These are phyloP conservation scores for Lethenteron camtschaticum DNA, from an alignment of 2,113 vertebrate genomes.

Conservation along the genomic window DNA sequence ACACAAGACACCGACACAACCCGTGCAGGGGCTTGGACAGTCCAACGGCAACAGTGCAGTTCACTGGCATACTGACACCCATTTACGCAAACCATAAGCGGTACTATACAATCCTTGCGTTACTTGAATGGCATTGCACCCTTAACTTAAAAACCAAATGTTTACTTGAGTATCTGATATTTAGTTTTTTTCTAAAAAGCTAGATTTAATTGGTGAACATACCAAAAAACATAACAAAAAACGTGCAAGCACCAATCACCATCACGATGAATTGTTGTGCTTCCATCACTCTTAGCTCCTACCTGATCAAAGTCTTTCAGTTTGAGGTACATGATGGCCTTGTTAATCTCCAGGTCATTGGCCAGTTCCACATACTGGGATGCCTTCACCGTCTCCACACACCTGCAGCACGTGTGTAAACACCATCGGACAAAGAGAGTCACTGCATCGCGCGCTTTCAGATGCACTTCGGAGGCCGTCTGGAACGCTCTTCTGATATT, in stretches of 20 bases:
- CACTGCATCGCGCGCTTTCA: too few species aligned
- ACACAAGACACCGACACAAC: slow-evolving; percentile 9
- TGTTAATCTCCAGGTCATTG: slow-evolving; percentile 90
- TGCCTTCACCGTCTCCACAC: slow-evolving; percentile 71
- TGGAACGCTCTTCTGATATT: too few species aligned
- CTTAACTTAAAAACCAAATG: too few species aligned
- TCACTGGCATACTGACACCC: slow-evolving; percentile 3
- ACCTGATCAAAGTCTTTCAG: slow-evolving; percentile 86
- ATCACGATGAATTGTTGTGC: not conserved
- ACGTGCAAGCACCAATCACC: not conserved
- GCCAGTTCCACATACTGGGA: slow-evolving; percentile 81
- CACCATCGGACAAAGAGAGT: too few species aligned
- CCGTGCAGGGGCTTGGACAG: too few species aligned
- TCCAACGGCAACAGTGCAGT: too few species aligned
- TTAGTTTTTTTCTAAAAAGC: not conserved
- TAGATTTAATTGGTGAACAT: not conserved
- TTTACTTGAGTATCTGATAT: too few species aligned
- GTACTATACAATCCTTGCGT: not conserved
- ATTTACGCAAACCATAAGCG: not conserved
- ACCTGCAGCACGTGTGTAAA: slow-evolving; percentile 28
- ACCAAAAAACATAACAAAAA: not conserved
- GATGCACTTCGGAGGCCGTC: too few species aligned
- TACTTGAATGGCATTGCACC: not conserved
- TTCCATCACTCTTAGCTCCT: slow-evolving; percentile 9
- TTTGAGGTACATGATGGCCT: slow-evolving; percentile 81